These are phyloP conservation scores for Atrichornis clamosus DNA, from an alignment of 2,113 vertebrate genomes.

Conservation along the genomic window DNA sequence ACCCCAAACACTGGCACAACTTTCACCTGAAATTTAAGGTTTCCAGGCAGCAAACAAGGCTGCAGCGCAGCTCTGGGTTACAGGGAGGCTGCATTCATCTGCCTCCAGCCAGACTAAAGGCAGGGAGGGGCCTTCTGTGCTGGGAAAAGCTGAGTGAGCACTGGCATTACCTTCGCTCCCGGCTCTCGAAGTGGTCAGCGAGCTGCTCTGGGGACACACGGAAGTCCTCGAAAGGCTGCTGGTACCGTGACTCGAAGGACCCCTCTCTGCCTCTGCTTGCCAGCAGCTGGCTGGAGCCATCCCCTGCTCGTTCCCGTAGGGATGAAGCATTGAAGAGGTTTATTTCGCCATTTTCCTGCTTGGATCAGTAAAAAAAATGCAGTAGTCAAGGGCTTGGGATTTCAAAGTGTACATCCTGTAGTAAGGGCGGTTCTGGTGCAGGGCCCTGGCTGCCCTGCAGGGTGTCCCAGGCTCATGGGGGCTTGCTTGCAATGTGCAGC, in stretches of 20 bases:
- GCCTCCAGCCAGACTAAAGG: neutral
- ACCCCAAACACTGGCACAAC: neutral
- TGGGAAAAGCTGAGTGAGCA: neutral
- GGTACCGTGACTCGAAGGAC: constrained; percentile 89
- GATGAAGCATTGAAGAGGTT: constrained; percentile 73
- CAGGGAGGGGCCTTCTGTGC: rapidly evolving
- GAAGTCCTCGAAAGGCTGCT: constrained; percentile 91
- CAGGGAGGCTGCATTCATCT: neutral
- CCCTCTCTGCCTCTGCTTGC: constrained; percentile 83
- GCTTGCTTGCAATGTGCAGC: neutral
- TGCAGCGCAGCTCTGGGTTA: neutral
- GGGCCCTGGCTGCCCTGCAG: neutral
- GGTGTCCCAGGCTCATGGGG: neutral
- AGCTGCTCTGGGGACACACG: constrained; percentile 88
- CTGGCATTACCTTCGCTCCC: constrained; percentile 82
- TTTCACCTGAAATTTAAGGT: neutral
- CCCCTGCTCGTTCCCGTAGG: constrained; percentile 82
- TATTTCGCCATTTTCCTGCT: constrained; percentile 89
- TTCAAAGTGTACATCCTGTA: rapidly evolving
- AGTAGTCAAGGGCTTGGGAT: neutral
- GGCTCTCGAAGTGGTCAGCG: constrained; percentile 85
- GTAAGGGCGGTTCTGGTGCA: neutral
- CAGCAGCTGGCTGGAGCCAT: constrained; percentile 78
- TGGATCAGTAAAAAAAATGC: neutral
- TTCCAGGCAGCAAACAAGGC: neutral